A percentile compares a stretch with the other conserved stretches of the same genome.
Evolutionary conservation across 2,797 vertebrate genomes (phyloP).

Genomic region (Serranus cabrilla): DNA sequence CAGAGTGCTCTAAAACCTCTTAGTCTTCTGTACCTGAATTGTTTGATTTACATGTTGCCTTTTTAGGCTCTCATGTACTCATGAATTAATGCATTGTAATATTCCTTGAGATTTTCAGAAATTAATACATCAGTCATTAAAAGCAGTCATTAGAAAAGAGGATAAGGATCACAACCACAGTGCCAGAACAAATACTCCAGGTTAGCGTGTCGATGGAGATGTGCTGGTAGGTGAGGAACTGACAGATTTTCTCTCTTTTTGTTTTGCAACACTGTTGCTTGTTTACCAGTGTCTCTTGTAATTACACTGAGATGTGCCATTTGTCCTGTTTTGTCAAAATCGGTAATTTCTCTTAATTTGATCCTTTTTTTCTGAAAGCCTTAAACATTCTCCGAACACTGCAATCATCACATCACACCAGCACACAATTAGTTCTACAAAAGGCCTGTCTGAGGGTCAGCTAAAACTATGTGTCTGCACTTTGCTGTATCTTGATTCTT

Average conservation of each 20-base stretch:
- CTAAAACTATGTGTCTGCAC: background rate
- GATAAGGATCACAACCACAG: slow-evolving; percentile 8
- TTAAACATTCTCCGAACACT: background rate
- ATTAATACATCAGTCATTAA: slow-evolving; percentile 2
- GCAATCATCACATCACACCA: slow-evolving; percentile 1
- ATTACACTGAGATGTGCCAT: background rate
- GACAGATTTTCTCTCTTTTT: background rate
- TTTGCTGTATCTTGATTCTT: background rate
- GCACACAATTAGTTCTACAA: background rate
- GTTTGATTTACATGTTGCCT: slow-evolving; percentile 43
- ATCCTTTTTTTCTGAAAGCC: background rate
- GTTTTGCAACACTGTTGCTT: background rate
- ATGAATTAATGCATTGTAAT: background rate
- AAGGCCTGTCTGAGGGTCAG: background rate
- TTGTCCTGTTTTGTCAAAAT: background rate
- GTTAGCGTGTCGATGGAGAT: no score
- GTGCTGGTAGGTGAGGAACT: no score
- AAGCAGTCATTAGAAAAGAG: background rate
- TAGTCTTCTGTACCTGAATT: background rate
- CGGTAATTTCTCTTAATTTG: background rate
- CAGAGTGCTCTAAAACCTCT: slow-evolving; percentile 39
- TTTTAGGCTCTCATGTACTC: slow-evolving; percentile 11
- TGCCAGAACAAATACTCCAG: background rate
- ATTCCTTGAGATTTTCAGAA: slow-evolving; percentile 17
- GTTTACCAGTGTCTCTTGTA: background rate